phyloP scores from a whole-genome alignment of 2,797 vertebrate species.

The Ceryle rudis region DNA sequence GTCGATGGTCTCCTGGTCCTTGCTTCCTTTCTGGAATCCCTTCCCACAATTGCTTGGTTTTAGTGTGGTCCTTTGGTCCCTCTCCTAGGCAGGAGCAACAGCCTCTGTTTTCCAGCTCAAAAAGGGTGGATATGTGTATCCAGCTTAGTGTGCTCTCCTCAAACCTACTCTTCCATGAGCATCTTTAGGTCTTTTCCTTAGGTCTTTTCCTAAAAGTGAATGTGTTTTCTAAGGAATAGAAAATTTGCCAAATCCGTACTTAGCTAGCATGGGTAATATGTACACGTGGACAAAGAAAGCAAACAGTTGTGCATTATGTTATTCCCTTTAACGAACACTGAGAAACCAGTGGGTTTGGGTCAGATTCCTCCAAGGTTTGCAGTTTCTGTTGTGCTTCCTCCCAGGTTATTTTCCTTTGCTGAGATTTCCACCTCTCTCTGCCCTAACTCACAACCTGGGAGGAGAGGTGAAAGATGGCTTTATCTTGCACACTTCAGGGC shows the following conservation, averaged over 20 bases:
- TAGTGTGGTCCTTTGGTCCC: not conserved
- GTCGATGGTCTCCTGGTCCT: not conserved
- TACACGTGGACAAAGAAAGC: not conserved
- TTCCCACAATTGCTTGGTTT: not conserved
- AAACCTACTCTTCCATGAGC: not conserved
- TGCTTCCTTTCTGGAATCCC: not conserved
- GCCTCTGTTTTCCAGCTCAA: not conserved
- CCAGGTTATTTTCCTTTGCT: not conserved
- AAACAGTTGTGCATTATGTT: not conserved
- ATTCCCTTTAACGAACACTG: not conserved
- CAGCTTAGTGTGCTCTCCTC: not conserved
- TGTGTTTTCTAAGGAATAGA: not conserved
- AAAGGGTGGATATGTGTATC: not conserved
- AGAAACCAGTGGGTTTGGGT: not conserved
- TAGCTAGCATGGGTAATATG: not conserved
- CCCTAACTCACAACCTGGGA: accelerated
- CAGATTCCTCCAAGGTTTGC: not conserved
- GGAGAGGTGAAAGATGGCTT: not conserved
- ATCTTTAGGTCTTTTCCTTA: not conserved
- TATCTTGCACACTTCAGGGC: not conserved
- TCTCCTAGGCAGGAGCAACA: not conserved
- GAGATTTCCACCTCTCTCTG: not conserved
- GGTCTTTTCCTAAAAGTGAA: not conserved
- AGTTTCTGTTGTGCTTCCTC: not conserved
- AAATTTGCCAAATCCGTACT: not conserved